Evolutionary conservation across 2,797 vertebrate species (phyloP).

Genomic region (Peromyscus attwateri): DNA sequence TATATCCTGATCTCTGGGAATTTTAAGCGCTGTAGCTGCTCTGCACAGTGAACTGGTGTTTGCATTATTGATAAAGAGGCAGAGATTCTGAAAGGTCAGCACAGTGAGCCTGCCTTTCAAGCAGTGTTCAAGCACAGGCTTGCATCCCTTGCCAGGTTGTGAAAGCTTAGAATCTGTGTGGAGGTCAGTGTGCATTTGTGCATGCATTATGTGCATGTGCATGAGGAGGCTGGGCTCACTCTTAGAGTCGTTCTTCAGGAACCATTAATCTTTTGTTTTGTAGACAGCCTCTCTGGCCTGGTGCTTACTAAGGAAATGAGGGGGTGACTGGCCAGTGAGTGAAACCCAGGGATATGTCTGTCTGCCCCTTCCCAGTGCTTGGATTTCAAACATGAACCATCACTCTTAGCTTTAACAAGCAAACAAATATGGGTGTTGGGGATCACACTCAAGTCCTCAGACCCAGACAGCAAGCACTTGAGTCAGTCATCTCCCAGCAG

Average conservation of each 20-base stretch:
- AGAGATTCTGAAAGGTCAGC: slow-evolving; percentile 29
- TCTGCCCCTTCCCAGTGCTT: neutral
- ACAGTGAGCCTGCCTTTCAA: neutral
- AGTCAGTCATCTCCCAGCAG: too few relatives aligned
- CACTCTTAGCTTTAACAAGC: neutral
- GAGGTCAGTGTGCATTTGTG: neutral
- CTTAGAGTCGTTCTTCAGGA: neutral
- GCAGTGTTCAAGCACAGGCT: neutral
- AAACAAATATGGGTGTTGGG: neutral
- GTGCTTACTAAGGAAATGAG: neutral
- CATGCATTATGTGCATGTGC: neutral
- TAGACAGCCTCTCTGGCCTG: neutral
- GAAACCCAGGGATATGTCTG: neutral
- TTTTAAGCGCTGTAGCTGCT: neutral
- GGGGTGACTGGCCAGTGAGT: neutral
- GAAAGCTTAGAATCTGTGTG: neutral
- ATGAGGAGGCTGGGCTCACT: neutral
- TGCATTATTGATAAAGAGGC: slow-evolving; percentile 69
- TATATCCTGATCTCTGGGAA: neutral
- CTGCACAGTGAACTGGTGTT: slow-evolving; percentile 20
- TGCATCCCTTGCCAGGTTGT: neutral
- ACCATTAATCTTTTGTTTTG: neutral
- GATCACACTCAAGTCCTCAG: neutral
- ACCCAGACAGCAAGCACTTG: neutral
- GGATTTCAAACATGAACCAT: neutral